A percentile compares a stretch with the other conserved stretches of the same genome.
Evolutionary conservation across 2,113 vertebrate species (phyloP).

Genomic region (Notarius quadriscutis): DNA sequence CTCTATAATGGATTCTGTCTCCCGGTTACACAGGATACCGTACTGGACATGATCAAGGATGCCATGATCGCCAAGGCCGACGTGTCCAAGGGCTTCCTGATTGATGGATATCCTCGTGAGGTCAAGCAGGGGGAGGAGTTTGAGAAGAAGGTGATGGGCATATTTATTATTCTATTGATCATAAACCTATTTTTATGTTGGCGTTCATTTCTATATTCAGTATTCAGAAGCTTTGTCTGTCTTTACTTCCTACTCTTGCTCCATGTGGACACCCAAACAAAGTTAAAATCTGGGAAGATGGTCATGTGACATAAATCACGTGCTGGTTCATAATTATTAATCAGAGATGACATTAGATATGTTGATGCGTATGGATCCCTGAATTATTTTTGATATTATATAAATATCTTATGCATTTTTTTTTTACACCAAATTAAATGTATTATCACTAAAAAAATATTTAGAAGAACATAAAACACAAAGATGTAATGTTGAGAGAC

Average conservation of each 20-base stretch:
- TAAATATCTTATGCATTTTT: not conserved
- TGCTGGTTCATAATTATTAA: not conserved
- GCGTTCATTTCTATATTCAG: not conserved
- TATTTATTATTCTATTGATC: not conserved
- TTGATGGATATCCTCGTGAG: slow-evolving; percentile 95
- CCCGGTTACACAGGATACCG: slow-evolving; percentile 81
- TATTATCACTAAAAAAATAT: not conserved
- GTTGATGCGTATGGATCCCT: not conserved
- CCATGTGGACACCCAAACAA: too few relatives aligned
- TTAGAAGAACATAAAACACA: not conserved
- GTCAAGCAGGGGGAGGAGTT: slow-evolving; percentile 96
- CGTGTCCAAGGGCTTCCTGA: slow-evolving; percentile 90
- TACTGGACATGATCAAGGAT: slow-evolving; percentile 94
- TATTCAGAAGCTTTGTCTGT: not conserved
- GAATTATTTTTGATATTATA: not conserved
- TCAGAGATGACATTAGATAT: not conserved
- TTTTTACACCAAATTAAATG: not conserved
- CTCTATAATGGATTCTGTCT: not conserved
- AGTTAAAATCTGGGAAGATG: not conserved
- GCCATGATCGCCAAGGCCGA: slow-evolving; percentile 93
- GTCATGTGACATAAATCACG: not conserved
- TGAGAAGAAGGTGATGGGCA: slow-evolving; percentile 83
- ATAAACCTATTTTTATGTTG: not conserved
- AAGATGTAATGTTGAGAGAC: not conserved
- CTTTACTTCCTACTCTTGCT: not conserved